Evolutionary conservation across 2,113 vertebrate species (phyloP).

Genomic region (Coregonus clupeaformis): DNA sequence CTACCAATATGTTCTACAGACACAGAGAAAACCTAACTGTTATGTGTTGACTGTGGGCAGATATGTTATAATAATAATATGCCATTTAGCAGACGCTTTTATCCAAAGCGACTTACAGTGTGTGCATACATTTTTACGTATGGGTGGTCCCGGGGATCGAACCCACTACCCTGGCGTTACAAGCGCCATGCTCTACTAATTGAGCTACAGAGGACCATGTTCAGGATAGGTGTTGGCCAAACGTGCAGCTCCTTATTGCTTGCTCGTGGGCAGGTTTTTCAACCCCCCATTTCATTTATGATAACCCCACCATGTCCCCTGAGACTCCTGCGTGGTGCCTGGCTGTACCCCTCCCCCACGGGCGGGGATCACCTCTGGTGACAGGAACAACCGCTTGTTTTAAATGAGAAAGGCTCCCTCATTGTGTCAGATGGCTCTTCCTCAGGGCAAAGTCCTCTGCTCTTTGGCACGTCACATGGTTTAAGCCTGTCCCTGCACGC

Average conservation of each 20-base stretch:
- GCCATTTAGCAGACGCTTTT: no score
- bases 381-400: slow-evolving; percentile 25
- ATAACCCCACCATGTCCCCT: not conserved
- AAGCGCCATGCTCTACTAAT: no score
- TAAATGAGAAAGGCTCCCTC: slow-evolving; percentile 20
- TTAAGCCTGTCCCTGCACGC: not conserved
- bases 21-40: not conserved
- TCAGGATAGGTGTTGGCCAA: not conserved
- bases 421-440: slow-evolving; percentile 13
- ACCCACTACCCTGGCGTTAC: no score
- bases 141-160: no score
- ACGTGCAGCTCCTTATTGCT: not conserved
- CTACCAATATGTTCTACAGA: not conserved
- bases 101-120: no score
- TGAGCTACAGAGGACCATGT: no score
- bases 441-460: slow-evolving; percentile 11
- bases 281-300: not conserved
- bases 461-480: slow-evolving; percentile 18
- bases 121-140: no score
- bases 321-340: no score
- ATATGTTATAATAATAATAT: no score
- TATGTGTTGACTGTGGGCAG: not conserved
- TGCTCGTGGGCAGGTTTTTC: not conserved
- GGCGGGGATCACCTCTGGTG: slow-evolving; percentile 11
- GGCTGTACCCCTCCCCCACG: not conserved